Evolutionary conservation across 2,113 vertebrate genomes (phyloP).

Genomic region (Trochalopteron elliotii): DNA sequence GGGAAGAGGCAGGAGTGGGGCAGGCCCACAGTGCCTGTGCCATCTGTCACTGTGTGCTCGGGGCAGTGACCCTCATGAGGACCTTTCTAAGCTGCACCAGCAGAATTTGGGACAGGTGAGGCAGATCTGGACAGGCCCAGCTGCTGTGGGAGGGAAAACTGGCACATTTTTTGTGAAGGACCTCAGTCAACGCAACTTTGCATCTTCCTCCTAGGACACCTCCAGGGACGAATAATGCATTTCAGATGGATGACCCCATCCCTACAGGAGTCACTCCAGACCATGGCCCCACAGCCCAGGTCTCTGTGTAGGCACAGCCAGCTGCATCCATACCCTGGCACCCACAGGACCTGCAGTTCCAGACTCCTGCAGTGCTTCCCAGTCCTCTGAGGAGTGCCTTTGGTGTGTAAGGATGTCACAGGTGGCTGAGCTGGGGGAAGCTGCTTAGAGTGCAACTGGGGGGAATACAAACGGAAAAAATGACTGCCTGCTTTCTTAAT

Average conservation of each 20-base stretch:
- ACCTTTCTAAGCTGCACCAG: neutral
- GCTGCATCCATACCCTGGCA: neutral
- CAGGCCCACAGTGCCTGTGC: neutral
- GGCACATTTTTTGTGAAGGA: neutral
- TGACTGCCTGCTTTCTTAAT: neutral
- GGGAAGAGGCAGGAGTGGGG: neutral
- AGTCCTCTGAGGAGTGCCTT: neutral
- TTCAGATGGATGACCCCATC: neutral
- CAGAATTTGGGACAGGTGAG: neutral
- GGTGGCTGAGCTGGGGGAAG: neutral
- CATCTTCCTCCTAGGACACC: neutral
- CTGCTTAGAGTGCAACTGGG: neutral
- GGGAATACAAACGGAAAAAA: neutral
- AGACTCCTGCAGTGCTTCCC: rapidly evolving
- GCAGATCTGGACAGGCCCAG: neutral
- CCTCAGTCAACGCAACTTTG: neutral
- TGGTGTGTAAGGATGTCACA: no score
- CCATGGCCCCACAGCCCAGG: neutral
- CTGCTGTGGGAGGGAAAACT: neutral
- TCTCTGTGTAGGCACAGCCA: neutral
- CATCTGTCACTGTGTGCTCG: rapidly evolving
- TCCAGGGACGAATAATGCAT: rapidly evolving
- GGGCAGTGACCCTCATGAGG: neutral
- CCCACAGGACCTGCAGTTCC: neutral
- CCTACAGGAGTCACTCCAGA: neutral